phyloP scores from a whole-genome alignment of 2,113 vertebrate genomes.

The Laticauda colubrina region DNA sequence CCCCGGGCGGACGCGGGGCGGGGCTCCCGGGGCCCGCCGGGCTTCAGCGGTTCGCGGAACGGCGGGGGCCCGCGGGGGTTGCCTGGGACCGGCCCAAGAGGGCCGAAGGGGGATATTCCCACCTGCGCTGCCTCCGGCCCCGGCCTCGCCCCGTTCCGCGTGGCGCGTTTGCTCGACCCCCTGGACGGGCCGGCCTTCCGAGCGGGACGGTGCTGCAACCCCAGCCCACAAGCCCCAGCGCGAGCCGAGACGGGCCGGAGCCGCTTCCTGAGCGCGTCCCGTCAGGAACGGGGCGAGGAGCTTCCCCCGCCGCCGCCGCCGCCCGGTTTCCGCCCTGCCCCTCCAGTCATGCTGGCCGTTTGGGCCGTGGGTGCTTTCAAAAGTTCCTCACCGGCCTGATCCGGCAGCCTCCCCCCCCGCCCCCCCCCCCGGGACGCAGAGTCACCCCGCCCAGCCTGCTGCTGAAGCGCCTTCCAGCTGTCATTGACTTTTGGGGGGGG shows the following conservation, averaged over 20 bases:
- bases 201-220: not conserved
- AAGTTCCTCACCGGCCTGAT: no score
- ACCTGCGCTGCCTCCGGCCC: no score
- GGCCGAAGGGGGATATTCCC: no score
- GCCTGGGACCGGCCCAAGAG: not conserved
- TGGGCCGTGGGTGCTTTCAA: no score
- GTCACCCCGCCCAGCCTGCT: not conserved
- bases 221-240: not conserved
- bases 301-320: no score
- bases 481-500: not conserved
- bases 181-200: not conserved
- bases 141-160: not conserved
- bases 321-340: no score
- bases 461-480: not conserved
- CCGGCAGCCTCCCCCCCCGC: not conserved
- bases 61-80: no score
- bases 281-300: no score
- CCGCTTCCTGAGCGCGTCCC: not conserved
- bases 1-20: no score
- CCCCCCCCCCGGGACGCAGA: no score
- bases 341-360: fast-evolving
- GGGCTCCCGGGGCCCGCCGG: no score
- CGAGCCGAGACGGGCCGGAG: fast-evolving
- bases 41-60: no score
- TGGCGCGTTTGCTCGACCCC: not conserved